These are phyloP conservation scores for Lissonota sp. DNA, from an alignment of 2,888 invertebrate species.

Conservation along the genomic window DNA sequence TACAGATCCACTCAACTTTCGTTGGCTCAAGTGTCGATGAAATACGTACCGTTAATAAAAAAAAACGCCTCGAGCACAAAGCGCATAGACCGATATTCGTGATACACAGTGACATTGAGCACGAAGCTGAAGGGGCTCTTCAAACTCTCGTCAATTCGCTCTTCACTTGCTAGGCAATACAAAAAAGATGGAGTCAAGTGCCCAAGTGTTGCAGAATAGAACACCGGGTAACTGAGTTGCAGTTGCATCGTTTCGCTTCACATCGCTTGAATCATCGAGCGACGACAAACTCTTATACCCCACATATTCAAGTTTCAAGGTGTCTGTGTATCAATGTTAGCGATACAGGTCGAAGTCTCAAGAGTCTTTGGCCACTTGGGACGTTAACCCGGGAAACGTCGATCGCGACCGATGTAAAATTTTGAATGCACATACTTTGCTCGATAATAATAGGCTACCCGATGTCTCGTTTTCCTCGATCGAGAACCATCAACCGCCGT, in stretches of 20 bases:
- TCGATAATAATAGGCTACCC: conserved; percentile 55
- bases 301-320: background rate
- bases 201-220: conserved; percentile 18
- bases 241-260: conserved; percentile 11
- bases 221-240: conserved; percentile 6
- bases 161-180: background rate
- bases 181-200: conserved; percentile 8
- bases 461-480: background rate
- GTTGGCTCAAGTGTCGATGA: background rate
- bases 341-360: conserved; percentile 5
- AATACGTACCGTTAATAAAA: conserved; percentile 8
- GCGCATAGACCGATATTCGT: conserved; percentile 44
- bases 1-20: background rate
- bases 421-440: conserved; percentile 65
- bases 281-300: background rate
- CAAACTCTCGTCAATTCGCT: conserved; percentile 27
- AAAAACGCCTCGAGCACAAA: background rate
- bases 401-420: conserved; percentile 61
- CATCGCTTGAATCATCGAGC: background rate
- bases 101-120: conserved; percentile 1
- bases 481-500: conserved; percentile 30
- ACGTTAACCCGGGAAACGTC: conserved; percentile 39
- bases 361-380: conserved; percentile 57
- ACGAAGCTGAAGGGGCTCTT: conserved; percentile 25
- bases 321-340: background rate